Evolutionary conservation across 2,113 vertebrate species (phyloP), one percentile per base, ranked within the genome.

Genomic region (Rhabdornis inornatus): DNA sequence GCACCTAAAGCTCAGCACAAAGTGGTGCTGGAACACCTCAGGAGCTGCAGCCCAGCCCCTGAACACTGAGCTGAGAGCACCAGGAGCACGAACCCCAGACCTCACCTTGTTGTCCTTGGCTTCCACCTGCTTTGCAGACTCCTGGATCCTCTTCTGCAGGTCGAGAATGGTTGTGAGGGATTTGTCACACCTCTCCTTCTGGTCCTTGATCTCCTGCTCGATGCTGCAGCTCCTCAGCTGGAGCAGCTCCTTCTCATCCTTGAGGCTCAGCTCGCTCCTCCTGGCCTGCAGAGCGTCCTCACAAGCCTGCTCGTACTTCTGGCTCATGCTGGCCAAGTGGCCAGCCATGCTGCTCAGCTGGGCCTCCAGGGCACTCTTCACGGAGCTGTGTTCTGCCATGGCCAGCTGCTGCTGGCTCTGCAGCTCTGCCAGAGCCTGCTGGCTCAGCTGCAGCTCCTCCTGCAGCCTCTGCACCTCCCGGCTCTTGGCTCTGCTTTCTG

Each of bases 61-160:
- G 42, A 37, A 5, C 5, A 17, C 75, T 23, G 47, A 53, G 64
- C 53, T 13, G 60, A 49, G 47, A 42, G 21, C 60, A 33, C 0
- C 19, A 4, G 27, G n/a, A 61, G 22, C 47, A 35, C 1, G 0
- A 49, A 22, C 9, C 37, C 63, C 55, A n/a, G 33, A 55, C 3
- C 70, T 42, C 94, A 99, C 99, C 99, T 99, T 99, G 93, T 99
- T 99, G 94, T 99, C 99, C 97, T 99, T 99, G 28, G 98, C 98
- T 92, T 99, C 99, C 11, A 99, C 99, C 93, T 99, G 99, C 93
- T 98, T 98, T 6, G 99, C 98, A 8, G 99, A 99, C 4, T 97
- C 98, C 95, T 99, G 98, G 87, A 99, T 99, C 64, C 98, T 99
- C 92, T 96, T 98, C 98, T 99, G 99, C 49, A 99, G 96, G 27